Conservation (phyloP, 2,888 invertebrate genomes). For the Eupeodes latifasciatus region DNA sequence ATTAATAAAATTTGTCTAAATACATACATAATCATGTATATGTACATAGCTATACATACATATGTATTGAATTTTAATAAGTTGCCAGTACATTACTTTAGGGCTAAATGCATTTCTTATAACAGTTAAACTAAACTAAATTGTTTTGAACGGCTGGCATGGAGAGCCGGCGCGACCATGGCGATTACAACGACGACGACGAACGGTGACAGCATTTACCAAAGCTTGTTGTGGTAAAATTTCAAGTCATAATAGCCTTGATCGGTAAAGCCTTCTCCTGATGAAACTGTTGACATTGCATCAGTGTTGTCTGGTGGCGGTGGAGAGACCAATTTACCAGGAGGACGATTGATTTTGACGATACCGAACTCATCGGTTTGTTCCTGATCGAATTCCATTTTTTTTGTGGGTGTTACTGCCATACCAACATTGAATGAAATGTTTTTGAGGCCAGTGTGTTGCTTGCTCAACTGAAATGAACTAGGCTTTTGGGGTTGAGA, state of each 20-base stretch:
- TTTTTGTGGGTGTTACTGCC: slow-evolving; percentile 83
- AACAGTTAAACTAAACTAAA: slow-evolving; percentile 33
- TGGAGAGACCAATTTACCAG: slow-evolving; percentile 80
- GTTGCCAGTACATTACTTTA: slow-evolving; percentile 40
- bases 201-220: slow-evolving; percentile 85
- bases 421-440: slow-evolving; percentile 83
- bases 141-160: not conserved
- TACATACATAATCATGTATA: slow-evolving; percentile 5
- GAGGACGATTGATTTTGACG: slow-evolving; percentile 82
- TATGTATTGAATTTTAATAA: slow-evolving; percentile 42
- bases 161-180: not conserved
- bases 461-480: slow-evolving; percentile 82
- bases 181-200: not conserved
- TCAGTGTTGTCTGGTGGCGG: slow-evolving; percentile 80
- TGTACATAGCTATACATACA: slow-evolving; percentile 30
- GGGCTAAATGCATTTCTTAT: slow-evolving; percentile 56
- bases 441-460: slow-evolving; percentile 84
- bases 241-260: slow-evolving; percentile 90
- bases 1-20: slow-evolving; percentile 33
- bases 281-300: slow-evolving; percentile 81
- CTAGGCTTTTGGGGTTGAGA: slow-evolving; percentile 79
- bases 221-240: slow-evolving; percentile 91
- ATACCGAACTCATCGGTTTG: slow-evolving; percentile 82
- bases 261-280: slow-evolving; percentile 85
- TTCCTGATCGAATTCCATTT: slow-evolving; percentile 84